Evolutionary conservation across 2,113 vertebrate genomes (phyloP).

Genomic region (Hydrochoerus hydrochaeris): DNA sequence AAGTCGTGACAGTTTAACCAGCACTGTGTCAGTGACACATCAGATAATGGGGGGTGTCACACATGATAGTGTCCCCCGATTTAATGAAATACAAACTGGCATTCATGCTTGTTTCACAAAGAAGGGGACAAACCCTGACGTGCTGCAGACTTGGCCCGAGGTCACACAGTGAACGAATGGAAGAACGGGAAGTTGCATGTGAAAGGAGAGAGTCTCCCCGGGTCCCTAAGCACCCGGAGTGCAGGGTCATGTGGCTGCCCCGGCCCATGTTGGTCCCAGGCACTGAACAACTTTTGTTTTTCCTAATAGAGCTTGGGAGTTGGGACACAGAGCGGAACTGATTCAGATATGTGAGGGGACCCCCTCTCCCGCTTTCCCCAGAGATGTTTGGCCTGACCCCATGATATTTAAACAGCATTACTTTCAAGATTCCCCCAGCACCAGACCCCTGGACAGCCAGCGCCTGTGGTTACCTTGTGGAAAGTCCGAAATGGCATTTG

Average conservation of each 20-base stretch:
- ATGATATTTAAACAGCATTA: too few species aligned
- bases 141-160: not conserved
- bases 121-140: not conserved
- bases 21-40: not conserved
- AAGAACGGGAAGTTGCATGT: not conserved
- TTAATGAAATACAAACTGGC: not conserved
- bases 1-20: not conserved
- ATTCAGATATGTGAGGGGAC: not conserved
- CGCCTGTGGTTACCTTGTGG: not conserved
- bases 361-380: not conserved
- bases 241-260: rapidly evolving
- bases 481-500: not conserved
- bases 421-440: not conserved
- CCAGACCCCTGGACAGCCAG: not conserved
- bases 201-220: not conserved
- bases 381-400: not conserved
- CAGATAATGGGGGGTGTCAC: not conserved
- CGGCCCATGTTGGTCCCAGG: too few species aligned
- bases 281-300: not conserved
- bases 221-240: not conserved
- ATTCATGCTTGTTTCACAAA: not conserved
- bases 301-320: not conserved
- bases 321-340: not conserved
- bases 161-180: not conserved
- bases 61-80: not conserved